Evolutionary conservation across 2,888 invertebrate species (phyloP).

Genomic region (Cerceris ruficornis): DNA sequence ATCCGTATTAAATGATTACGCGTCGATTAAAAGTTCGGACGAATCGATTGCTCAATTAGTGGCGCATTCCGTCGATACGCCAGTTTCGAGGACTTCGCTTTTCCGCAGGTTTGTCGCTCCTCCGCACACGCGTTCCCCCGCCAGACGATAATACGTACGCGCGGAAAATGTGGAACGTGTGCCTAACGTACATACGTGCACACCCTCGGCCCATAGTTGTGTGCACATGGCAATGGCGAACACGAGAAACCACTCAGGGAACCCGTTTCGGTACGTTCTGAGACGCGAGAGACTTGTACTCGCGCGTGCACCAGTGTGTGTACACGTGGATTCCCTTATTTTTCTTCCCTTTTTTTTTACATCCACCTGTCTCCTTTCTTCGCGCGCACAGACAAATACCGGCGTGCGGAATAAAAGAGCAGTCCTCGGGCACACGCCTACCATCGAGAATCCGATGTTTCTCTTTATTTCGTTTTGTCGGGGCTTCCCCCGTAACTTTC

Average conservation of each 20-base stretch:
- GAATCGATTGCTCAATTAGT: constrained; percentile 2
- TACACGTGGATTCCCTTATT: background rate
- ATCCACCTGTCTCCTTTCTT: background rate
- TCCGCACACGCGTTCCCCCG: background rate
- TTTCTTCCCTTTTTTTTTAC: background rate
- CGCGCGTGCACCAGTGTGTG: constrained; percentile 1
- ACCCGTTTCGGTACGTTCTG: constrained; percentile 48
- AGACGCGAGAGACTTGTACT: constrained; percentile 37
- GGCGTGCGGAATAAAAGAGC: constrained; percentile 6
- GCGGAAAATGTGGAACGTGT: constrained; percentile 24
- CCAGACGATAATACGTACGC: constrained; percentile 1
- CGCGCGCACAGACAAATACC: background rate
- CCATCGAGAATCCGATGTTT: background rate
- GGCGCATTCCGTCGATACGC: constrained; percentile 1
- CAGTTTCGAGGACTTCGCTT: background rate
- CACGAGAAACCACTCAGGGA: constrained; percentile 67
- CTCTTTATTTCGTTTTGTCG: constrained; percentile 32
- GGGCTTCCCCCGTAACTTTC: background rate
- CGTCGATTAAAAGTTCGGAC: background rate
- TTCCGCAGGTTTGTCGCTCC: constrained; percentile 13
- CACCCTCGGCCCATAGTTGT: constrained; percentile 18
- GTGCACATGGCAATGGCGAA: constrained; percentile 52
- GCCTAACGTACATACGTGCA: constrained; percentile 1
- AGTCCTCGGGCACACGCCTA: constrained; percentile 12
- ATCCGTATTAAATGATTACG: background rate